Evolutionary conservation across 2,888 invertebrate genomes (phyloP).

Genomic region (Meteorus colon): DNA sequence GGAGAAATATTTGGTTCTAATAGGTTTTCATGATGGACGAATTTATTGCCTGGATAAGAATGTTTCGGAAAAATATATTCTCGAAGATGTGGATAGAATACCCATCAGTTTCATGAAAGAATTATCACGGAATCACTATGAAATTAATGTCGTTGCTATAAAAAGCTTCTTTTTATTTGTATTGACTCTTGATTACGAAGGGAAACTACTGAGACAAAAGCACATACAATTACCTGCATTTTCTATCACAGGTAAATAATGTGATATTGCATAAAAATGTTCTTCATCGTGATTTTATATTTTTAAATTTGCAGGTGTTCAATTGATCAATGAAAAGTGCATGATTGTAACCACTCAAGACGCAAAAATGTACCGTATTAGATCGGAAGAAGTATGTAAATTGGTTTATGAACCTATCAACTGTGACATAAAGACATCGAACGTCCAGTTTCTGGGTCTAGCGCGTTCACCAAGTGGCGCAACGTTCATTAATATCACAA

Average conservation of each 20-base stretch:
- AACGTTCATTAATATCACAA: slow-evolving; percentile 61
- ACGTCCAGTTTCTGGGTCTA: slow-evolving; percentile 64
- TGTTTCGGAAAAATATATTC: slow-evolving; percentile 52
- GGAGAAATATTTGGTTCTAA: slow-evolving; percentile 55
- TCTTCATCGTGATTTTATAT: neutral
- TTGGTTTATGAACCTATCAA: slow-evolving; percentile 50
- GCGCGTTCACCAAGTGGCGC: slow-evolving; percentile 59
- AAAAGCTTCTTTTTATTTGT: slow-evolving; percentile 60
- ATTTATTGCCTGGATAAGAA: slow-evolving; percentile 55
- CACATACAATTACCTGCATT: slow-evolving; percentile 57
- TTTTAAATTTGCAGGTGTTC: slow-evolving; percentile 55
- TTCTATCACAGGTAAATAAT: slow-evolving; percentile 63
- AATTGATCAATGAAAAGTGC: slow-evolving; percentile 49
- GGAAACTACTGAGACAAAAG: slow-evolving; percentile 52
- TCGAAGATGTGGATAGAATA: slow-evolving; percentile 57
- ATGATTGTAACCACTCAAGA: slow-evolving; percentile 62
- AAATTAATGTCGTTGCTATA: slow-evolving; percentile 55
- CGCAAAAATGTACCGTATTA: slow-evolving; percentile 52
- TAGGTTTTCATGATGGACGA: slow-evolving; percentile 64
- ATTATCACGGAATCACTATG: slow-evolving; percentile 45
- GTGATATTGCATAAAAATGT: neutral
- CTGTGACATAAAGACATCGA: slow-evolving; percentile 53
- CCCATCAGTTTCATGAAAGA: slow-evolving; percentile 52
- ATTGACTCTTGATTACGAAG: slow-evolving; percentile 53
- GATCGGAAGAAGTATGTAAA: slow-evolving; percentile 41